A percentile compares a stretch with the other conserved stretches of the same genome.
Conservation (phyloP, 2,888 invertebrate species). For the Cerceris rybyensis region DNA sequence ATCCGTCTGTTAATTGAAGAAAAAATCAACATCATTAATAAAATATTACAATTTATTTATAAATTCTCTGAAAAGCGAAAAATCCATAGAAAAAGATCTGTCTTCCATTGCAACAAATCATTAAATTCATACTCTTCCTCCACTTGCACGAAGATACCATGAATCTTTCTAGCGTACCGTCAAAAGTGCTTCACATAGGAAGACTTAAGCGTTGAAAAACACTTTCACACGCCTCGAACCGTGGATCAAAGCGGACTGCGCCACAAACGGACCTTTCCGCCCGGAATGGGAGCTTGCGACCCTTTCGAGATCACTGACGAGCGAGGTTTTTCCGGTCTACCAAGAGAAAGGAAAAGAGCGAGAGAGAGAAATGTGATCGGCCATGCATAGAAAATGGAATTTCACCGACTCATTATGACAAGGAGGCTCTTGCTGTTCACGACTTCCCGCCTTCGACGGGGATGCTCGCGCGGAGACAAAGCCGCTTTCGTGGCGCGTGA, state of each 20-base stretch:
- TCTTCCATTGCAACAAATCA: too few species aligned
- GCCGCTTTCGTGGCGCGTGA: constrained; percentile 32
- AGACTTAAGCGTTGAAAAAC: too few species aligned
- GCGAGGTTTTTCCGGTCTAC: constrained; percentile 31
- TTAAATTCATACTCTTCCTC: too few species aligned
- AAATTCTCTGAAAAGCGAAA: too few species aligned
- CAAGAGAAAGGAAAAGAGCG: not conserved
- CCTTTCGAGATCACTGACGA: not conserved
- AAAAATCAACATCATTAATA: not conserved
- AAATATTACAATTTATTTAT: not conserved
- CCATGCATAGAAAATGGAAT: constrained; percentile 28
- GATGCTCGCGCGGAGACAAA: constrained; percentile 42
- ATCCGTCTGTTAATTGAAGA: constrained; percentile 30
- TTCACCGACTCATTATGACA: constrained; percentile 28
- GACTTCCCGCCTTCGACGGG: constrained; percentile 23
- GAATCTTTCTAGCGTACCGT: too few species aligned
- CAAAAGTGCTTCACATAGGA: too few species aligned
- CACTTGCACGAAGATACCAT: too few species aligned
- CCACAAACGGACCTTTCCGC: too few species aligned
- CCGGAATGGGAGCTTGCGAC: too few species aligned
- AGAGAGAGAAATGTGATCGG: constrained; percentile 10
- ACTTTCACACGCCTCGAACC: too few species aligned
- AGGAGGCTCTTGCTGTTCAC: constrained; percentile 9
- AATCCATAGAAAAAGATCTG: too few species aligned
- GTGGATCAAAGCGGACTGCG: too few species aligned